Base-by-base conservation (phyloP, 2,113 vertebrate genomes). In the Spea multiplicata region DNA sequence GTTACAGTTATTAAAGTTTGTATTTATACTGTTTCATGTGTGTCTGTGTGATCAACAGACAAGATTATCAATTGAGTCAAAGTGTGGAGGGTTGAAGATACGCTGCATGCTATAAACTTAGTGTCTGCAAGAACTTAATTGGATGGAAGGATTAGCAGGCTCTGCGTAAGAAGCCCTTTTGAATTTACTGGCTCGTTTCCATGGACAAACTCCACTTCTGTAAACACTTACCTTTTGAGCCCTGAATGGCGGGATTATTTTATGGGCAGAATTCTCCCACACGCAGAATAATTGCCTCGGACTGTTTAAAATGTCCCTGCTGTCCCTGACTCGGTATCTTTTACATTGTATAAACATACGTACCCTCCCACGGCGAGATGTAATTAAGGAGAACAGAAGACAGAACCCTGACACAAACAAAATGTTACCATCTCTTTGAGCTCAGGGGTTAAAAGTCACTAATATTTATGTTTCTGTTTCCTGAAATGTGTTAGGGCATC, bases 291-390 rank as follows among this genome's bases (percentile, higher is more conserved):
- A 7, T 8, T 8, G n/a, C 71, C 52, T 44, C 66, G 61, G 9
- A 52, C 6, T n/a, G 49, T 66, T 66, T 46, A 59, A 10, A 49
- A 16, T 59, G 46, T 66, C 59, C 48, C 48, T 49, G 12, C 45
- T 48, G 8, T 57, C n/a, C 13, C 13, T 57, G 9, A 3, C 13
- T 55, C 47, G 16, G 53, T 30, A 12, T 64, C 14, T 59, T 66
- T 17, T 53, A 67, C 47, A 49, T 52, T 44, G 61, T 62, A 48
- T 74, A 74, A 66, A 73, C 12, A 67, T 48, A n/a, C 30, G 14
- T 3, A 5, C 44, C 5, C 44, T 9, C n/a, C 55, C 10, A 8
- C 44, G 16, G 44, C 50, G 64, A 55, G 44, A 69, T 12, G 4
- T 16, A 5, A 64, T 17, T 64, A 64, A 6, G n/a, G 4, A 5